A percentile compares a stretch with the other conserved stretches of the same genome.
Evolutionary conservation across 2,797 vertebrate genomes (phyloP).

Genomic region (Sternotherus odoratus): DNA sequence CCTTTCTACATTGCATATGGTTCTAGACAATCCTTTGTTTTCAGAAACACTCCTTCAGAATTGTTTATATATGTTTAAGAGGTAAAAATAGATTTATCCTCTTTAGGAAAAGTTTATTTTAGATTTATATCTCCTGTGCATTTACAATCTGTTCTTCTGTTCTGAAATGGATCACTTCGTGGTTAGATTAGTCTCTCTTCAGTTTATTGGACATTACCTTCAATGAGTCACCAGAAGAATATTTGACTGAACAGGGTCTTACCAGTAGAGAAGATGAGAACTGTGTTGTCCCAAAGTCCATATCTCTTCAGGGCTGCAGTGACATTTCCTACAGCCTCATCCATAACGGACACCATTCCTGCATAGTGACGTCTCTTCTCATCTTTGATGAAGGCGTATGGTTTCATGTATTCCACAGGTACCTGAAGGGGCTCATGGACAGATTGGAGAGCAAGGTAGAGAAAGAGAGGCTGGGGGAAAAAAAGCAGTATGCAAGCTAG

Average conservation of each 20-base stretch:
- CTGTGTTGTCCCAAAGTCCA: constrained; percentile 92
- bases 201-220: neutral
- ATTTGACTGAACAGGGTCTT: constrained; percentile 48
- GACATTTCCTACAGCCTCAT: constrained; percentile 95
- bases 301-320: constrained; percentile 83
- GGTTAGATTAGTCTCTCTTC: constrained; percentile 16
- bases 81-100: neutral
- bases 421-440: constrained; percentile 93
- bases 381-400: constrained; percentile 89
- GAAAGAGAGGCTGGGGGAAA: constrained; percentile 91
- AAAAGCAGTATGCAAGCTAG: neutral
- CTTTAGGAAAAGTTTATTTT: neutral
- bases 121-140: neutral
- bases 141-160: constrained; percentile 27
- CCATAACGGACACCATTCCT: constrained; percentile 95
- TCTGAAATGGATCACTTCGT: constrained; percentile 15
- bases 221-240: constrained; percentile 22
- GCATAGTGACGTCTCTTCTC: constrained; percentile 85
- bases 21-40: neutral
- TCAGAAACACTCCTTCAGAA: neutral
- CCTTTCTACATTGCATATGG: neutral
- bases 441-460: constrained; percentile 93
- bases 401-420: constrained; percentile 86
- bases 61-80: neutral
- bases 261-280: constrained; percentile 97